Evolutionary conservation across 2,113 vertebrate species (phyloP), one percentile per base, ranked within the genome.

Genomic region (Tragelaphus strepsiceros): DNA sequence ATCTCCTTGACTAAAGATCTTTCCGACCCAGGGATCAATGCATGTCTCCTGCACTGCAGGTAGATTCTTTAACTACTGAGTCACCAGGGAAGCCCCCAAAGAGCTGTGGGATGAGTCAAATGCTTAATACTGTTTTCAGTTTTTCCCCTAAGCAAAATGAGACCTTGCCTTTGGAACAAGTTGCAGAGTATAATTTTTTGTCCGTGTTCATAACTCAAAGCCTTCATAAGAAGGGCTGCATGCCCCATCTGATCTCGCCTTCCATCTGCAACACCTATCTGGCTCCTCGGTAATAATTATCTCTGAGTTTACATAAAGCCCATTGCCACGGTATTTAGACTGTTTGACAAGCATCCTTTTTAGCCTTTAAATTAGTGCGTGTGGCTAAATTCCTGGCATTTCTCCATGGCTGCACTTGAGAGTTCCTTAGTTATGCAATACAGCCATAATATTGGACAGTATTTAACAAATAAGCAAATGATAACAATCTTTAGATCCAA

Each of bases 341-440:
- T 51, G 5, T 92, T 93, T 94, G 80, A 74, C 32, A 91, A 62
- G 82, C 89, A 53, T 71, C 64, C 7, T 78, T 90, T 93, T 95
- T 59, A 82, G 67, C 64, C 77, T 96, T 92, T 89, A 67, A 97
- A 26, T 95, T 96, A 86, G 43, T 54, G 14, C 0, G 0, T 80
- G 61, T 91, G 43, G 46, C 88, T 94, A 62, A 59, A 78, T 94
- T 97, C 51, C 49, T 91, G 64, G 54, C 7, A 0, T 22, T 97
- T 85, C 88, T 94, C 85, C 39, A 14, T 12, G 28, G 74, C 9
- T 54, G 59, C 82, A 10, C 54, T 90, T 71, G 74, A 90, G 80
- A 96, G 19, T 92, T 91, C 84, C 74, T 92, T 92, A 16, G 8
- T 94, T 91, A 82, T 61, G n/a, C 85, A 92, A 81, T 56, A 35